Base-by-base conservation (phyloP, 1,140 invertebrate species). In the Pteromalus puparum region DNA sequence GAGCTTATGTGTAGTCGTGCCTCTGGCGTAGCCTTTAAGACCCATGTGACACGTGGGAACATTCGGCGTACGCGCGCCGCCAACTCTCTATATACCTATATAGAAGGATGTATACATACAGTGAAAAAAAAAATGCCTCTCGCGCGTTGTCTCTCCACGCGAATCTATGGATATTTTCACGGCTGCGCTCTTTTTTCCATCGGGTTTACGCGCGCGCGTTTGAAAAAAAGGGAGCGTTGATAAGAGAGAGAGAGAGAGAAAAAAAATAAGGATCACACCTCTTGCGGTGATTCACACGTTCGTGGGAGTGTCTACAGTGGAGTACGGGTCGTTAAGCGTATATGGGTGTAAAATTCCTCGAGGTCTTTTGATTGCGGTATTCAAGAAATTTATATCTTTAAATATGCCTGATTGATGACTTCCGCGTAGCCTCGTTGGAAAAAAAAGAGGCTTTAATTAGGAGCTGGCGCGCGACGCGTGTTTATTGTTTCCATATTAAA, bases 1-100 rank as follows among this genome's bases (percentile, higher is more conserved):
- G 86, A 87, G 88, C 86, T 87, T 88, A 88, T 87, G 87, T 87
- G 87, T 84, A 86, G 86, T 86, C 72, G 81, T 87, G 87, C 74
- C 73, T 70, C 7, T 76, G 30, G 61, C 73, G 87, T 87, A 88
- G 88, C 85, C 87, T 88, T 87, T 88, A 87, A 89, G 88, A 88
- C 88, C 87, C 85, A 88, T 86, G 85, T 84, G 87, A 85, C 88
- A 89, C 89, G 89, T 89, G 88, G 87, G 89, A 89, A 89, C 83
- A 87, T 87, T 81, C 28, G 79, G 73, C 28, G 24, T 72, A 72
- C 28, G 24, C 70, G 38, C 28, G 34, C 34, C 18, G 34, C 34
- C 67, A 1, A 1, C 15, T 4, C 67, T 30, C 13, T 18, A 9
- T 38, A 21, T 30, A 28, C 12, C 24, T 42, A 42, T 42, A 42